Conservation (phyloP, 2,797 vertebrate species). For the Calcarius lapponicus region DNA sequence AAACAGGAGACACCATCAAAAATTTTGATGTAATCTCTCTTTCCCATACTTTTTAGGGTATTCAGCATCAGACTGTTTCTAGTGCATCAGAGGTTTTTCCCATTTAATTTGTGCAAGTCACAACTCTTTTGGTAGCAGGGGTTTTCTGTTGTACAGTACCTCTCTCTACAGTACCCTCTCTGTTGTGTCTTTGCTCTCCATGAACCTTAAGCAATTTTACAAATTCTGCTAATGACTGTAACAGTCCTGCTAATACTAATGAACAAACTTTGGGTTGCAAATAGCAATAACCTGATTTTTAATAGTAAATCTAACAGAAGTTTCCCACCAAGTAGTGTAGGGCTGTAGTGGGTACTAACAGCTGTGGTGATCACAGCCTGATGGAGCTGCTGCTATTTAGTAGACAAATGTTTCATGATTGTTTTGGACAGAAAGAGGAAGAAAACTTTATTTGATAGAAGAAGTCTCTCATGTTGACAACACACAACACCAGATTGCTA, state of each 20-base stretch:
- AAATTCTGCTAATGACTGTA: not conserved
- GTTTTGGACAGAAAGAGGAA: not conserved
- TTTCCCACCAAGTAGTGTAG: not conserved
- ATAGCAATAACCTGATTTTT: not conserved
- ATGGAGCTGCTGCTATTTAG: not conserved
- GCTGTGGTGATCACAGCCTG: accelerated
- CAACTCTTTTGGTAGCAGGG: not conserved
- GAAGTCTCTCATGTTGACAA: not conserved
- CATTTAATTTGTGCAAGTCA: not conserved
- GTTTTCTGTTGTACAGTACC: not conserved
- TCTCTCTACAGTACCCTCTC: not conserved
- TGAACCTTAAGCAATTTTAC: not conserved
- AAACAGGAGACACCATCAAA: not conserved
- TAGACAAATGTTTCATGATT: not conserved
- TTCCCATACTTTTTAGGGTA: not conserved
- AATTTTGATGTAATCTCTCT: not conserved
- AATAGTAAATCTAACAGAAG: not conserved
- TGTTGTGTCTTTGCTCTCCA: not conserved
- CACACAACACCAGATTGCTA: not conserved
- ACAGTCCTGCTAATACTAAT: not conserved
- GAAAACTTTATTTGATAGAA: not conserved
- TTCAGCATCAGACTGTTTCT: not conserved
- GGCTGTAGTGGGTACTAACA: not conserved
- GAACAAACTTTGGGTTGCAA: not conserved
- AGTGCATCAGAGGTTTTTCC: not conserved